These are phyloP conservation scores for Columba guinea DNA, from an alignment of 2,797 vertebrate genomes.

Conservation along the genomic window DNA sequence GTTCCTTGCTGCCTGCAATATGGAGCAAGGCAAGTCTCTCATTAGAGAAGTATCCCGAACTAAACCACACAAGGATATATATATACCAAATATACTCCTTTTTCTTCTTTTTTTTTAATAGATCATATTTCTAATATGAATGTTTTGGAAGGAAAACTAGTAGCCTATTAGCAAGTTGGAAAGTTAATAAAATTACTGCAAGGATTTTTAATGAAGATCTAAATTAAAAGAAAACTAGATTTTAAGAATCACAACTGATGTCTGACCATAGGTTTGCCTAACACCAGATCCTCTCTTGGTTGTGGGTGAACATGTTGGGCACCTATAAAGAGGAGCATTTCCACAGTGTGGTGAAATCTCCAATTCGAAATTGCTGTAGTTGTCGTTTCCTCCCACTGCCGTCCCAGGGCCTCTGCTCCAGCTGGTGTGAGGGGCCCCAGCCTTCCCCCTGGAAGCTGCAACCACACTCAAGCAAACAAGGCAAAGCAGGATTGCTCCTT, in stretches of 20 bases:
- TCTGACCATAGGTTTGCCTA: background rate
- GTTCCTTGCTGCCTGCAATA: background rate
- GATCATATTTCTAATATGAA: background rate
- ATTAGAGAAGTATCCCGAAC: background rate
- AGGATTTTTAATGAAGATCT: background rate
- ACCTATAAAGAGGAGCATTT: background rate
- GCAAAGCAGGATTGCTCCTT: background rate
- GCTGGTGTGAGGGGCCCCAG: background rate
- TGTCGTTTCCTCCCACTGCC: background rate
- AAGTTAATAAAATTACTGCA: background rate
- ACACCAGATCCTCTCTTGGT: background rate
- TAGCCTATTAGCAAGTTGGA: background rate
- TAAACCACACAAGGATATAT: background rate
- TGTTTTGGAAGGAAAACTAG: slow-evolving; percentile 6
- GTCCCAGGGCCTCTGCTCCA: background rate
- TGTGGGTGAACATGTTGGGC: background rate
- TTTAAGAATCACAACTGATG: background rate
- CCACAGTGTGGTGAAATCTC: background rate
- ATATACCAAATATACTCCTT: background rate
- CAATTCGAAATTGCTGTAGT: rapidly evolving
- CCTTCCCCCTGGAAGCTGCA: background rate
- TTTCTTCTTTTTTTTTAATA: background rate
- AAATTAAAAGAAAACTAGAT: background rate
- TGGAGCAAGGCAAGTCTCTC: background rate
- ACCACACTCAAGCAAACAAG: rapidly evolving